These are phyloP conservation scores for Ibycter americanus DNA, from an alignment of 2,797 vertebrate genomes.

Conservation along the genomic window DNA sequence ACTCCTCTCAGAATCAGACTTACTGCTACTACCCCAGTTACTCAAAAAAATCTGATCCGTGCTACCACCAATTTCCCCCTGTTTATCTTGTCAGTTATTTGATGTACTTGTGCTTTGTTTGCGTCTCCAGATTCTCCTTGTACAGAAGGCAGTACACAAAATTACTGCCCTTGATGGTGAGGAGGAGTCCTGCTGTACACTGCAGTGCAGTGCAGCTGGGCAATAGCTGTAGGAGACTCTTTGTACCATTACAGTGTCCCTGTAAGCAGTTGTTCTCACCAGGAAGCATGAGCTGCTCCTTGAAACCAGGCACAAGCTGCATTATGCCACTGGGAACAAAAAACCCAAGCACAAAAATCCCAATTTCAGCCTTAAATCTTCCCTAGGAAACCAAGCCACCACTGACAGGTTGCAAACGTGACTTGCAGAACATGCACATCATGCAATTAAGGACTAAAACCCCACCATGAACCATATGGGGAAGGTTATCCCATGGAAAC, in stretches of 20 bases:
- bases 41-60: neutral
- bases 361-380: neutral
- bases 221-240: neutral
- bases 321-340: neutral
- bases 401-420: neutral
- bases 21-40: constrained; percentile 39
- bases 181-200: neutral
- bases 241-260: fast-evolving
- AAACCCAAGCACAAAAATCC: neutral
- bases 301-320: neutral
- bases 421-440: neutral
- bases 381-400: neutral
- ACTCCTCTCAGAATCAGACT: neutral
- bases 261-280: neutral
- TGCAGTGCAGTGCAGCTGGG: neutral
- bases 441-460: neutral
- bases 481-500: neutral
- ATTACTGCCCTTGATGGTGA: neutral
- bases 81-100: neutral
- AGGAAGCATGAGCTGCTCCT: neutral
- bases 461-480: neutral
- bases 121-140: neutral
- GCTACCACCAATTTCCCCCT: neutral
- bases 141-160: neutral
- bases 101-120: neutral